Evolutionary conservation across 2,888 invertebrate species (phyloP), one percentile per base, ranked within the genome.

Genomic region (Gandaritis pyraliata): DNA sequence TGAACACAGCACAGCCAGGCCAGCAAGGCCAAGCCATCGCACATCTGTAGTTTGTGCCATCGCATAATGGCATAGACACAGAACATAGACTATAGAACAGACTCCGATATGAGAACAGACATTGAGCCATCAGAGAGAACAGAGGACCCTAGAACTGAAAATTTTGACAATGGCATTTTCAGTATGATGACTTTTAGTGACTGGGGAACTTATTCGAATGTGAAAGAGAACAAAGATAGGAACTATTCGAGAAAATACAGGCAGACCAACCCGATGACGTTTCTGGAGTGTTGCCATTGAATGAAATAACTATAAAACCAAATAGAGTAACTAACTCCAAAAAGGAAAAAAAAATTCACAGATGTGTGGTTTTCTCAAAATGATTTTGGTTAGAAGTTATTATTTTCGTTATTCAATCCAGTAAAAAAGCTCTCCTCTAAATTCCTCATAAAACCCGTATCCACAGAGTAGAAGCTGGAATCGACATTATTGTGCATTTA

Each of bases 401-500:
- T 86, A 84, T 81, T 85, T 85, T 82, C 75, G 72, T 72, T 72
- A 75, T 81, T 73, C 64, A 67, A 68, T 72, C 70, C 72, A 72
- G 66, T 70, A 75, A 69, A 65, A 67, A 63, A 70, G 64, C 64
- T 55, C 39, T 18, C 48, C 13, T 11, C 29, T 39, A 57, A 59
- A 59, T 38, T 53, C 30, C 38, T n/a, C 29, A 55, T 5, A 18
- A 55, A 30, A 55, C 13, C 46, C 46, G 13, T 68, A 65, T 58
- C 53, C 65, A 67, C 61, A 66, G 59, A 64, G 72, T 66, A 64
- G 64, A 55, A 68, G 62, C 70, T 72, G 71, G 64, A 75, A 61
- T 86, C 80, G 73, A 83, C 82, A 80, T 86, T 87, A 85, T 90
- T 83, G 87, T 89, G 86, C 82, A 86, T 92, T 91, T 92, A 92